Evolutionary conservation across 2,797 vertebrate genomes (phyloP).

Genomic region (Tiaroga cobitis): DNA sequence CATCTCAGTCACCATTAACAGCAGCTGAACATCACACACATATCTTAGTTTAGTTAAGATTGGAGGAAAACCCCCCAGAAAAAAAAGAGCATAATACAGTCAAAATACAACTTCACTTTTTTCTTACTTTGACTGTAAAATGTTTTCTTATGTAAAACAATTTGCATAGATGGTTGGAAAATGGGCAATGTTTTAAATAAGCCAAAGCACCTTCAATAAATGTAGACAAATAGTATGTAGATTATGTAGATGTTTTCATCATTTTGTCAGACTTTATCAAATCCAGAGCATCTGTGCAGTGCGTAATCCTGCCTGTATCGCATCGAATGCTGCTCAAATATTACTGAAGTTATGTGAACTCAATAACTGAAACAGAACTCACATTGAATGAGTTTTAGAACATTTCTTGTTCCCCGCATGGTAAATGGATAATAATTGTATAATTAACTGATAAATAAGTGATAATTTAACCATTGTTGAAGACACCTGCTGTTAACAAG

Average conservation of each 20-base stretch:
- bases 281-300: not conserved
- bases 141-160: not conserved
- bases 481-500: too few relatives aligned
- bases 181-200: not conserved
- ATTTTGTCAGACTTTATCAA: not conserved
- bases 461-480: not conserved
- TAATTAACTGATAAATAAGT: not conserved
- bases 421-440: not conserved
- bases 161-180: conserved; percentile 5
- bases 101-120: not conserved
- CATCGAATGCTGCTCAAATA: not conserved
- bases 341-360: not conserved
- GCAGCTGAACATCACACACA: not conserved
- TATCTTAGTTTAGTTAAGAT: not conserved
- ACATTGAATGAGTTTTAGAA: not conserved
- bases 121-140: conserved; percentile 31
- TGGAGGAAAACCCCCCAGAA: not conserved
- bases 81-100: not conserved
- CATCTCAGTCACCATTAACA: not conserved
- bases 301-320: not conserved
- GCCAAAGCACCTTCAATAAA: not conserved
- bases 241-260: not conserved
- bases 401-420: too few relatives aligned
- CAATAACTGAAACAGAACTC: not conserved
- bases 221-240: not conserved